phyloP scores from a whole-genome alignment of 2,797 vertebrate genomes.

The Morus bassanus region DNA sequence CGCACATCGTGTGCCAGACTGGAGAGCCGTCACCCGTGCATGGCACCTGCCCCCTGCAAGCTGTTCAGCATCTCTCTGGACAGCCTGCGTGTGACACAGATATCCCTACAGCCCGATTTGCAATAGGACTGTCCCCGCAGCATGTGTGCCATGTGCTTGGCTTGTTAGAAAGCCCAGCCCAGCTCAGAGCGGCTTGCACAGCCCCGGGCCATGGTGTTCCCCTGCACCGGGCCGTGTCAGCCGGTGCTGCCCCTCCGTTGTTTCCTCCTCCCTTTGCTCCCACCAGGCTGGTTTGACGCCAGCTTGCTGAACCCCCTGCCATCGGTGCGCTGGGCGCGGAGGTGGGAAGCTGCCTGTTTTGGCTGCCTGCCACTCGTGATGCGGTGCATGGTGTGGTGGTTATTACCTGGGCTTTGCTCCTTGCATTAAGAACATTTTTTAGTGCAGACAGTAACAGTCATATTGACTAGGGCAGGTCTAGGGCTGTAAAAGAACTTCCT shows the following conservation, averaged over 20 bases:
- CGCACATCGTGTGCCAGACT: fast-evolving
- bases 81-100: fast-evolving
- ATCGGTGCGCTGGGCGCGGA: background rate
- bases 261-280: background rate
- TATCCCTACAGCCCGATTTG: too few species aligned
- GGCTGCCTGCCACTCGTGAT: background rate
- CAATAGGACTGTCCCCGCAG: fast-evolving
- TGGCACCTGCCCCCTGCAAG: fast-evolving
- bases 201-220: fast-evolving
- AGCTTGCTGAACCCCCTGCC: background rate
- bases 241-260: fast-evolving
- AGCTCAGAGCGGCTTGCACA: background rate
- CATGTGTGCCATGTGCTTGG: fast-evolving
- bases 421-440: background rate
- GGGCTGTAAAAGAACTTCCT: slow-evolving; percentile 42
- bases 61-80: background rate
- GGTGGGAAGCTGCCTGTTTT: background rate
- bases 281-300: fast-evolving
- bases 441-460: background rate
- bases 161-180: background rate
- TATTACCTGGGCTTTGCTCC: background rate
- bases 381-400: background rate
- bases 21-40: fast-evolving
- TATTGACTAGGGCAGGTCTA: slow-evolving; percentile 16
- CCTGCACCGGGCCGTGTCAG: background rate